phyloP scores from a whole-genome alignment of 2,888 invertebrate genomes.

The Apocheima hispidaria region DNA sequence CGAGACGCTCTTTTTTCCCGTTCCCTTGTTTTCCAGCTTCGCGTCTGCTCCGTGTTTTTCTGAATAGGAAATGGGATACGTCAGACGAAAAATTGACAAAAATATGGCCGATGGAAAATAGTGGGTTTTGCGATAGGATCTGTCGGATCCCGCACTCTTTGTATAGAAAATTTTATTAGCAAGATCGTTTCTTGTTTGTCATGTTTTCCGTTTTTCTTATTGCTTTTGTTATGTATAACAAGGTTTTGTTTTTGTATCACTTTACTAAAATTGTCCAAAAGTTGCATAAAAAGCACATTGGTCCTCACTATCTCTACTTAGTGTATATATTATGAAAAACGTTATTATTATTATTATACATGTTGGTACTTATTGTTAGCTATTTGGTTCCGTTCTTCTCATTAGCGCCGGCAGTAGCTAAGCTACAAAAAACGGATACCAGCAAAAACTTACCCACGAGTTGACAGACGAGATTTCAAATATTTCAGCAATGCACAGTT shows the following conservation, averaged over 20 bases:
- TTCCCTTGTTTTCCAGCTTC: constrained; percentile 84
- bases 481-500: constrained; percentile 80
- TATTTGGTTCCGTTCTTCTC: constrained; percentile 57
- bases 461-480: constrained; percentile 81
- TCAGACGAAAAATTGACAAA: constrained; percentile 86
- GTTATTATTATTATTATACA: background rate
- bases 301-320: background rate
- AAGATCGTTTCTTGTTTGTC: constrained; percentile 75
- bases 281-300: constrained; percentile 35
- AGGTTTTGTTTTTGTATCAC: background rate
- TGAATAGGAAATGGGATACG: constrained; percentile 84
- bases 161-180: constrained; percentile 69
- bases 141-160: constrained; percentile 64
- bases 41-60: constrained; percentile 82
- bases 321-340: background rate
- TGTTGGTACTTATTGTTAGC: background rate
- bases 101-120: constrained; percentile 83
- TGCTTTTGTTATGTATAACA: constrained; percentile 35
- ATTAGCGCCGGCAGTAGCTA: constrained; percentile 71
- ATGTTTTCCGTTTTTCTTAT: constrained; percentile 43
- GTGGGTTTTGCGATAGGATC: constrained; percentile 82
- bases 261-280: background rate
- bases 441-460: constrained; percentile 70
- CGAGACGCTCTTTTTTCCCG: constrained; percentile 81
- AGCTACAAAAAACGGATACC: constrained; percentile 62